Percentiles rank a stretch among this genome's conserved stretches.
These are phyloP conservation scores for Tor tambroides DNA, from an alignment of 2,113 vertebrate species.

Conservation along the genomic window DNA sequence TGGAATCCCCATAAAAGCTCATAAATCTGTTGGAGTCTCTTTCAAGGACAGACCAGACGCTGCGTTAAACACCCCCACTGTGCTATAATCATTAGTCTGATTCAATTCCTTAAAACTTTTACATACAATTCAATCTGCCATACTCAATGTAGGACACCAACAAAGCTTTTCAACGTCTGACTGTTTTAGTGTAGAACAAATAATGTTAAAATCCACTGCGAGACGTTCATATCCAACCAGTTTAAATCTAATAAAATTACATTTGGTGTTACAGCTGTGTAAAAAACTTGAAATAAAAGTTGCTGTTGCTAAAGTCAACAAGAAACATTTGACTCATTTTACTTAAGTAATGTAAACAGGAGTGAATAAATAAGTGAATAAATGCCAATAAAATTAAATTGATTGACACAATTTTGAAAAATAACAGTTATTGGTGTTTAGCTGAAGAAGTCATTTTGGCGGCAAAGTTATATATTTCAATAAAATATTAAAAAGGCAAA, in stretches of 20 bases:
- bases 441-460: too few relatives aligned
- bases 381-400: neutral
- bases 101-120: neutral
- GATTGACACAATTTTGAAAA: neutral
- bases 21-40: slow-evolving; percentile 73
- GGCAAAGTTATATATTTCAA: neutral
- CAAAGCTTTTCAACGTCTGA: neutral
- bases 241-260: neutral
- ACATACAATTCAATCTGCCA: neutral
- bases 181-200: neutral
- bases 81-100: slow-evolving; percentile 5
- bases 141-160: neutral
- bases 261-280: neutral
- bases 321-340: neutral
- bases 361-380: neutral
- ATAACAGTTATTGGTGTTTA: neutral
- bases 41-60: slow-evolving; percentile 33
- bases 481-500: neutral
- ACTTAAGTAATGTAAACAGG: neutral
- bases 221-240: neutral
- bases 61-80: neutral
- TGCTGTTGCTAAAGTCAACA: neutral
- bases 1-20: slow-evolving; percentile 78
- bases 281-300: neutral
- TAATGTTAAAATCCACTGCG: neutral